Evolutionary conservation across 2,113 vertebrate genomes (phyloP), one percentile per base, ranked within the genome.

Genomic region (Platysteira castanea): DNA sequence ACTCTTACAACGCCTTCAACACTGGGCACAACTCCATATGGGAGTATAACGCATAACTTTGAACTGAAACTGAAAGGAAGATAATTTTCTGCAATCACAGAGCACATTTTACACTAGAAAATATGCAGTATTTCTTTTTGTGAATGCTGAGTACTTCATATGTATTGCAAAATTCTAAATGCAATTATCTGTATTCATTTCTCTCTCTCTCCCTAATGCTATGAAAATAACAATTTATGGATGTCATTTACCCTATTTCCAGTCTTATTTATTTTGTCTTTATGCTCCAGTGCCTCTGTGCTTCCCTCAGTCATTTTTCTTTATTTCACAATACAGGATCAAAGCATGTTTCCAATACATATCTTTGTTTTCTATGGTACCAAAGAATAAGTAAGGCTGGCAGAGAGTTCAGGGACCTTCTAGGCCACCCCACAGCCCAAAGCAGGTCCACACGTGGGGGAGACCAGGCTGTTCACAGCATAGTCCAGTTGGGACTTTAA

Each of bases 121-220:
- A 92, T 92, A 78, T 68, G n/a, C 88, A 78, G 35, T 86, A 81
- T 93, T 94, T 94, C 71, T 93, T 84, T 64, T 53, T 37, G 76
- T 44, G 59, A 90, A 27, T 84, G 35, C 73, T 88, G 79, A 92
- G 82, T 77, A 71, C 75, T 90, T 94, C 61, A 75, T 93, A 80
- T 90, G 91, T 93, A 90, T 84, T 90, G 49, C 64, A 92, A 96
- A 95, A 86, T 86, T 90, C 44, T 89, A 90, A 88, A 90, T 41
- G 75, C 73, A 93, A 96, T 94, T 97, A 96, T 95, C 71, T 75
- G 31, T 33, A 94, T 95, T 96, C 68, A 95, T 93, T 90, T 91
- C 44, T 84, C 13, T 90, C 33, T 89, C 30, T 61, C 44, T 81
- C n/a, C 52, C 64, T 78, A 83, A 87, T 88, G 64, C n/a, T 84